Percentiles rank a stretch among this genome's conserved stretches.
Conservation (phyloP, 2,113 vertebrate genomes). For the Hyaena hyaena region DNA sequence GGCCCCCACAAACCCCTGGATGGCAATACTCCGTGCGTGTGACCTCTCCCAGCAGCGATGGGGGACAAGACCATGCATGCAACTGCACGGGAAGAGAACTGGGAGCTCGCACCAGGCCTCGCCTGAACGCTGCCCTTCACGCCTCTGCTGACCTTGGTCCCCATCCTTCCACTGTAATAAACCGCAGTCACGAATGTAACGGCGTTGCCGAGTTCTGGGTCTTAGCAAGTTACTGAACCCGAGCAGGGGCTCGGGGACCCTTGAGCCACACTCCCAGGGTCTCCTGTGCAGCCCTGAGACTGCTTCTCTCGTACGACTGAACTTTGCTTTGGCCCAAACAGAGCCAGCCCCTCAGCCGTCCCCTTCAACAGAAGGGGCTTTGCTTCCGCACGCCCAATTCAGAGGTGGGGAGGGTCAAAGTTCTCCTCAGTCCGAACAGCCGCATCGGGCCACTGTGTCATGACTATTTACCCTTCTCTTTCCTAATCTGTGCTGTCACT, state of each 20-base stretch:
- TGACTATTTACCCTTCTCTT: not conserved
- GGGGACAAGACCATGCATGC: too few relatives aligned
- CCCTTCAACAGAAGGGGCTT: too few relatives aligned
- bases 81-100: not conserved
- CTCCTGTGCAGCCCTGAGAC: too few relatives aligned
- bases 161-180: not conserved
- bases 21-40: rapidly evolving
- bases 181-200: rapidly evolving
- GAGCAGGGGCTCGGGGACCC: not conserved
- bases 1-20: not conserved
- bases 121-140: rapidly evolving
- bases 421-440: not conserved
- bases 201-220: not conserved
- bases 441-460: not conserved
- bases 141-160: not conserved
- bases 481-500: not conserved
- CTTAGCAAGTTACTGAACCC: not conserved
- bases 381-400: not conserved
- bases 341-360: not conserved
- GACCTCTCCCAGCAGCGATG: not conserved
- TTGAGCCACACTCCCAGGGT: not conserved
- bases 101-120: too few relatives aligned
- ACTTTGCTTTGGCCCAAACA: not conserved
- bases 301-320: not conserved
- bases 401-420: not conserved